A percentile compares a stretch with the other conserved stretches of the same genome.
Evolutionary conservation across 2,113 vertebrate species (phyloP).

Genomic region (Anguilla rostrata): DNA sequence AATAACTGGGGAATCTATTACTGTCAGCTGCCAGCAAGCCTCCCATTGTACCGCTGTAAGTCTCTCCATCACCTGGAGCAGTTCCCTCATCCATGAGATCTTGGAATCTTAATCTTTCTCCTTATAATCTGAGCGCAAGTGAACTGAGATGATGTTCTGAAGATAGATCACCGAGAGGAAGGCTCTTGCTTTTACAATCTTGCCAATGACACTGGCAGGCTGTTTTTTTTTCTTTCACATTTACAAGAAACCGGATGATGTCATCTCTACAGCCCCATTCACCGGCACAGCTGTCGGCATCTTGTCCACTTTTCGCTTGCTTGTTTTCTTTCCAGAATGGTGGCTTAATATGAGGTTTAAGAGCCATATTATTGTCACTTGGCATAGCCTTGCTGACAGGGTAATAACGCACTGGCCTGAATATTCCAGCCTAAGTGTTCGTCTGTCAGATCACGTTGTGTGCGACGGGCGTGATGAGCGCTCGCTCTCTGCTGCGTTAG

Average conservation of each 20-base stretch:
- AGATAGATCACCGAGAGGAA: background rate
- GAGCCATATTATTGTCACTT: conserved; percentile 52
- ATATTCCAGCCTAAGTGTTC: conserved; percentile 61
- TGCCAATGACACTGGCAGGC: background rate
- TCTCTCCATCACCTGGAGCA: conserved; percentile 1
- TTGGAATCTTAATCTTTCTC: background rate
- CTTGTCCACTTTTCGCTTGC: conserved; percentile 18
- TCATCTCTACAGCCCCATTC: conserved; percentile 32
- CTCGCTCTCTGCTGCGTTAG: conserved; percentile 29
- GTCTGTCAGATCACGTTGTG: conserved; percentile 62
- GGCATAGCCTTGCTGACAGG: conserved; percentile 33
- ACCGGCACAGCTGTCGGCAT: conserved; percentile 20
- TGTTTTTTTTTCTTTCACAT: background rate
- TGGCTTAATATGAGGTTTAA: conserved; percentile 34
- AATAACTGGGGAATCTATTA: background rate
- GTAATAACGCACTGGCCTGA: conserved; percentile 58
- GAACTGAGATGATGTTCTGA: conserved; percentile 5
- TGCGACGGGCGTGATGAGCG: conserved; percentile 47
- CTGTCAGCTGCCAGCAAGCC: background rate
- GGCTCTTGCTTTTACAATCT: background rate
- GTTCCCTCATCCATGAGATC: background rate
- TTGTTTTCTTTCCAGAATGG: conserved; percentile 42
- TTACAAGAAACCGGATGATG: conserved; percentile 41
- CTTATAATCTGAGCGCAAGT: background rate
- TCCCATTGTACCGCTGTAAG: background rate